Evolutionary conservation across 1,140 invertebrate species (phyloP).

Genomic region (Euwallacea fornicatus): DNA sequence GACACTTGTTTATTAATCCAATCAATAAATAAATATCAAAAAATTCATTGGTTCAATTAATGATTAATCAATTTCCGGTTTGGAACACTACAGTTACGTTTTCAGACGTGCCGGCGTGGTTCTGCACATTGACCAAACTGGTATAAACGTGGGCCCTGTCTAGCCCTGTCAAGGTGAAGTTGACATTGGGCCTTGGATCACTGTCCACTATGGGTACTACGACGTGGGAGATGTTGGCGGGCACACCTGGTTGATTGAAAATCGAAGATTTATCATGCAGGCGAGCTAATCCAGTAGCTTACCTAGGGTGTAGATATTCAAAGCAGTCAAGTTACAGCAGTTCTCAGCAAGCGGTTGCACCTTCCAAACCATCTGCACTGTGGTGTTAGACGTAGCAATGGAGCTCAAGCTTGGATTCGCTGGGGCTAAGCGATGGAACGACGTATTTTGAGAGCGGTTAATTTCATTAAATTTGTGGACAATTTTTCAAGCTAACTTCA

Average conservation of each 20-base stretch:
- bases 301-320: constrained; percentile 8
- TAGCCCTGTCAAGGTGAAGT: constrained; percentile 10
- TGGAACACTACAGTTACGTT: constrained; percentile 19
- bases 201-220: constrained; percentile 7
- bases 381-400: neutral
- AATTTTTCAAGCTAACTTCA: neutral
- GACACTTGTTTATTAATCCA: no score
- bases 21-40: neutral
- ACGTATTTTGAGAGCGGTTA: neutral
- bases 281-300: no score
- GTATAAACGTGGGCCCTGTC: constrained; percentile 10
- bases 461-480: neutral
- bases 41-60: neutral
- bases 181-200: constrained; percentile 2
- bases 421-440: neutral
- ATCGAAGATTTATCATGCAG: no score
- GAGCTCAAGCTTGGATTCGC: neutral
- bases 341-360: neutral
- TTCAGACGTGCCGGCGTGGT: constrained; percentile 9
- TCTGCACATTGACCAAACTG: constrained; percentile 5
- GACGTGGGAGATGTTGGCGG: neutral
- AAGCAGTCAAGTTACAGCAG: neutral
- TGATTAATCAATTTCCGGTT: neutral
- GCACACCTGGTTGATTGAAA: no score
- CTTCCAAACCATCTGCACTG: constrained; percentile 19